Percentiles rank a stretch among this genome's conserved stretches.
Evolutionary conservation across 1,140 invertebrate species (phyloP).

Genomic region (Sweltsa coloradensis): DNA sequence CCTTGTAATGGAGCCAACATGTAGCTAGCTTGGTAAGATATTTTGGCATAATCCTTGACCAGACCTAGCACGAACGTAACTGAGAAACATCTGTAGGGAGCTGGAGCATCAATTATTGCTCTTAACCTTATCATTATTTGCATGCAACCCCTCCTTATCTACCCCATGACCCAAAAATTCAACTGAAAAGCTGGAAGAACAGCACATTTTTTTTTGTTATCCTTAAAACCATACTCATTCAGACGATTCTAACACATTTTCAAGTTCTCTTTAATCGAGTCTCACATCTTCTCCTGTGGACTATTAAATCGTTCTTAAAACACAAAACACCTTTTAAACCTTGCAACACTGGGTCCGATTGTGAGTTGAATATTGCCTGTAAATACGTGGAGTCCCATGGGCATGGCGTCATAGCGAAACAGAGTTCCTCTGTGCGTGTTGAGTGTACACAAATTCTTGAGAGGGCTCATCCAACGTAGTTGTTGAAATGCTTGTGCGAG

Average conservation of each 20-base stretch:
- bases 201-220: constrained; percentile 19
- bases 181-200: constrained; percentile 22
- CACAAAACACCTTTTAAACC: constrained; percentile 19
- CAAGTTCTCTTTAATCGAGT: too few species aligned
- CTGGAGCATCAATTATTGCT: constrained; percentile 25
- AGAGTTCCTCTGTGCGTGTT: constrained; percentile 23
- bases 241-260: constrained; percentile 17
- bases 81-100: constrained; percentile 23
- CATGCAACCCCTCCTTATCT: constrained; percentile 19
- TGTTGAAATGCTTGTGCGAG: constrained; percentile 14
- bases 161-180: constrained; percentile 25
- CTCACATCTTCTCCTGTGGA: constrained; percentile 19
- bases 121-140: constrained; percentile 23
- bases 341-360: constrained; percentile 25
- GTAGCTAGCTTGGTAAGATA: constrained; percentile 20
- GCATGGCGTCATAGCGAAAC: constrained; percentile 23
- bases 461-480: neutral
- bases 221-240: constrained; percentile 13
- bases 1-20: constrained; percentile 21
- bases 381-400: constrained; percentile 22
- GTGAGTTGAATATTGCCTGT: constrained; percentile 30
- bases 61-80: constrained; percentile 26
- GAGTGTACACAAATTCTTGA: neutral
- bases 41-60: constrained; percentile 30
- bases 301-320: too few species aligned